Conservation (phyloP, 2,888 invertebrate genomes). For the Archaeoteleia sp. region DNA sequence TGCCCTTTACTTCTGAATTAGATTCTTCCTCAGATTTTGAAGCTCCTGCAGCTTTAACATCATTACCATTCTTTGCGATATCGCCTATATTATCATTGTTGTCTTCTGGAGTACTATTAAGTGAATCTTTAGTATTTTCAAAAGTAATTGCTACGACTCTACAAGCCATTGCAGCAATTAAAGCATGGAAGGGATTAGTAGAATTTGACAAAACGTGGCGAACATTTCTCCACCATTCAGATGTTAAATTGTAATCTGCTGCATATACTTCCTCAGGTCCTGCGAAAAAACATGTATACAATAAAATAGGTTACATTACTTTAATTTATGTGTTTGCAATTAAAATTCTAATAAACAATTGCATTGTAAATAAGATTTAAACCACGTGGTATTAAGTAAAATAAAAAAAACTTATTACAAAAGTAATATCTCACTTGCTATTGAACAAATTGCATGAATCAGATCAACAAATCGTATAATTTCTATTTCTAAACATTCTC, state of each 20-base stretch:
- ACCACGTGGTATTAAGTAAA: no score
- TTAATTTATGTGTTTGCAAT: no score
- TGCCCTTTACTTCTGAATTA: constrained; percentile 23
- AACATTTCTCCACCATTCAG: constrained; percentile 89
- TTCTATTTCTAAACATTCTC: constrained; percentile 77
- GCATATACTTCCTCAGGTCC: constrained; percentile 74
- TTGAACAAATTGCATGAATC: constrained; percentile 80
- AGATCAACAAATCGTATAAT: constrained; percentile 82
- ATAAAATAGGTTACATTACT: no score
- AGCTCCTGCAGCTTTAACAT: constrained; percentile 68
- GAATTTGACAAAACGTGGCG: constrained; percentile 84
- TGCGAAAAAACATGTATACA: no score
- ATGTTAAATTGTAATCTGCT: constrained; percentile 81
- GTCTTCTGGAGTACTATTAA: constrained; percentile 46
- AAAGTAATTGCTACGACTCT: constrained; percentile 81
- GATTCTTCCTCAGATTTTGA: constrained; percentile 76
- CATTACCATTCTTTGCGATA: constrained; percentile 58
- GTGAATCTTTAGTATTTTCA: constrained; percentile 73
- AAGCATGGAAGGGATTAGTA: constrained; percentile 84
- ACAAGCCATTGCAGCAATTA: constrained; percentile 89
- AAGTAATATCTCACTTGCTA: constrained; percentile 78
- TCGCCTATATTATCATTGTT: constrained; percentile 60
- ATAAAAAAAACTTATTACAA: no score
- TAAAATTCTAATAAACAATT: no score
- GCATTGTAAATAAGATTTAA: no score